phyloP scores from a whole-genome alignment of 1,140 invertebrate species.

The Oryzaephilus surinamensis region DNA sequence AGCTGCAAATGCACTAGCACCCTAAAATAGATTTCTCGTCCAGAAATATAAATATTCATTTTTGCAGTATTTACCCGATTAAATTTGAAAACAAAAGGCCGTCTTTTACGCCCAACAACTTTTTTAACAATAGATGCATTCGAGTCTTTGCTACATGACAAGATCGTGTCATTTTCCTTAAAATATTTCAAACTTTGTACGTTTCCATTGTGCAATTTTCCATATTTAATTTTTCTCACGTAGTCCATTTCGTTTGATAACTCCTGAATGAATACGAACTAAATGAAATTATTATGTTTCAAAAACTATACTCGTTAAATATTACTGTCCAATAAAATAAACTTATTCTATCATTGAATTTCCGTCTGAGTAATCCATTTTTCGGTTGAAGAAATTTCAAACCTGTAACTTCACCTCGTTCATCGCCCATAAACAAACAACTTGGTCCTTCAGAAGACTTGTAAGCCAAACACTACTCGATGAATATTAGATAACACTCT shows the following conservation, averaged over 20 bases:
- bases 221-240: conserved; percentile 30
- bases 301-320: conserved; percentile 6
- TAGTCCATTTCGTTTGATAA: conserved; percentile 37
- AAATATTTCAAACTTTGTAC: conserved; percentile 36
- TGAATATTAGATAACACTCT: conserved; percentile 4
- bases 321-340: conserved; percentile 45
- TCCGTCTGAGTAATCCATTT: conserved; percentile 36
- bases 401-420: conserved; percentile 37
- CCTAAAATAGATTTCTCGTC: conserved; percentile 32
- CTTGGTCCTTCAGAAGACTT: too few relatives aligned
- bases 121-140: conserved; percentile 35
- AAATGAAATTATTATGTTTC: conserved; percentile 2
- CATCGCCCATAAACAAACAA: conserved; percentile 41
- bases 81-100: conserved; percentile 40
- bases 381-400: conserved; percentile 40
- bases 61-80: conserved; percentile 32
- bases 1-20: conserved; percentile 40
- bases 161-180: conserved; percentile 32
- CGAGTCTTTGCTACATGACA: conserved; percentile 42
- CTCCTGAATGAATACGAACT: conserved; percentile 27
- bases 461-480: conserved; percentile 37
- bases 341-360: conserved; percentile 38
- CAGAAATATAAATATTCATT: not conserved
- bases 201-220: conserved; percentile 34
- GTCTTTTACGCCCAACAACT: conserved; percentile 34